Evolutionary conservation across 2,113 vertebrate species (phyloP), one percentile per base, ranked within the genome.

Genomic region (Ameiurus melas): DNA sequence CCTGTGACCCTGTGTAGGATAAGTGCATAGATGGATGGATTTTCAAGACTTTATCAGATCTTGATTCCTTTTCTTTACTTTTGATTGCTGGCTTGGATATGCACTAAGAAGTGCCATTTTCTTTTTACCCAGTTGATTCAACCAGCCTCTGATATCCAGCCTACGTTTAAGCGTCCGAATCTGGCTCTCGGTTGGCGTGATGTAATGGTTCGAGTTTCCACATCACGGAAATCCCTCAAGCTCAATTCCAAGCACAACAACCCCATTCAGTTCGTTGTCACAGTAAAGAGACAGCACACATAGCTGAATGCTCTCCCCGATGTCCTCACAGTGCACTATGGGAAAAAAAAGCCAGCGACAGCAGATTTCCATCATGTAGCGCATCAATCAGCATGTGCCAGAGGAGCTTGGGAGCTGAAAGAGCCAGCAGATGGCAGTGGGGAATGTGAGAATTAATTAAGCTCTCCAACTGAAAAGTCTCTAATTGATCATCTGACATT

Each of bases 401-500:
- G 82, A 83, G 83, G 77, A 90, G 85, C 85, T 64, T 88, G 5
- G 60, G 84, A 86, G 83, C 85, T 75, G 51, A 86, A 89, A 71
- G 89, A 79, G 39, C 90, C 83, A 86, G 84, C 92, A 92, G 90
- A 91, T 90, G 89, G 90, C 82, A 83, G 39, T 75, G 89, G 77
- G 82, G 87, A 91, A 86, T 64, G 77, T 43, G 75, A 91, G 88
- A 89, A 73, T 89, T 91, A 90, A 92, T 92, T 92, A 91, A 89
- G 90, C 90, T 82, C 87, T 89, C 83, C 87, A 85, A 87, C 89
- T 90, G 90, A 89, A 79, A 90, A 91, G 81, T 88, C 80, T 80
- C 57, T 91, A 92, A 91, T 86, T 92, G 91, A 92, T 92, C 86
- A 88, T 90, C 85, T 86, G 88, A 90, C 47, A 88, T 80, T 64